Evolutionary conservation across 2,797 vertebrate species (phyloP).

Genomic region (Pelodytes ibericus): DNA sequence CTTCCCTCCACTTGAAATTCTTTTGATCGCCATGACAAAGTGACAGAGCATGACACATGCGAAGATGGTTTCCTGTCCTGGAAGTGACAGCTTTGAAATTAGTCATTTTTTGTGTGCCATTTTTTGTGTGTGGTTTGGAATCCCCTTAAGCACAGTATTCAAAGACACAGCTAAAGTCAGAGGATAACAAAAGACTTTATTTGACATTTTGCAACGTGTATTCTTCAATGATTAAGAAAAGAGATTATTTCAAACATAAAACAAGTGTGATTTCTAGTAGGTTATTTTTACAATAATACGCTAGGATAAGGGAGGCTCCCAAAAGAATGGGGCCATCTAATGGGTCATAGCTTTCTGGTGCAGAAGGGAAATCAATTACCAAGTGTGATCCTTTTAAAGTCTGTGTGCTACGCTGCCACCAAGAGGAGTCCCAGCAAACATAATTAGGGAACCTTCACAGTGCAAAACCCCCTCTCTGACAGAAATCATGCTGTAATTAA

Average conservation of each 20-base stretch:
- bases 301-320: conserved; percentile 25
- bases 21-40: background rate
- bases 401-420: conserved; percentile 17
- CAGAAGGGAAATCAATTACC: conserved; percentile 29
- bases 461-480: background rate
- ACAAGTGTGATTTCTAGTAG: conserved; percentile 1
- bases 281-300: background rate
- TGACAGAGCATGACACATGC: background rate
- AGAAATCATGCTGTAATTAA: background rate
- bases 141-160: background rate
- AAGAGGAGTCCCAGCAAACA: conserved; percentile 19
- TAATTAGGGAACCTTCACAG: conserved; percentile 6
- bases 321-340: conserved; percentile 25
- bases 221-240: background rate
- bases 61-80: background rate
- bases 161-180: background rate
- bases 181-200: background rate
- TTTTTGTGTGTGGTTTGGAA: background rate
- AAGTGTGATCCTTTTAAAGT: conserved; percentile 10
- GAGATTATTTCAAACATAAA: conserved; percentile 8
- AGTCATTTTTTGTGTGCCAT: background rate
- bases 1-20: background rate
- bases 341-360: conserved; percentile 22
- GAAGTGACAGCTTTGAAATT: background rate
- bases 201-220: background rate